Conservation (phyloP, 2,113 vertebrate species). For the Phoenicopterus ruber region DNA sequence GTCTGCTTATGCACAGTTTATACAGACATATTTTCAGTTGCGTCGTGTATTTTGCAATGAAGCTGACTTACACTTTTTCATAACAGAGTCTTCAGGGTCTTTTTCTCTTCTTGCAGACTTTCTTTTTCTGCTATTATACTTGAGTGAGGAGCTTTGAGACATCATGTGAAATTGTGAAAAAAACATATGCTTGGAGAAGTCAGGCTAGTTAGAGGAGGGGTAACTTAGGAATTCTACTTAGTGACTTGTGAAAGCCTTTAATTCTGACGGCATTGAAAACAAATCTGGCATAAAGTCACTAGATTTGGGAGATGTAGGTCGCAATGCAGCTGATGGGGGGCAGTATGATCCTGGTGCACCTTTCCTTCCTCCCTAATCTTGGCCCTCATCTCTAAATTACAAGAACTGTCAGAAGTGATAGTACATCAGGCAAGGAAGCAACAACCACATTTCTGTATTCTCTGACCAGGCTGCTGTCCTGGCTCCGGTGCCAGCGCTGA, state of each 20-base stretch:
- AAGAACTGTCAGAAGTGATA: neutral
- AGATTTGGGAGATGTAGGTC: neutral
- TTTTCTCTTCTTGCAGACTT: neutral
- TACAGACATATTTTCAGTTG: neutral
- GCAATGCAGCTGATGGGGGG: fast-evolving
- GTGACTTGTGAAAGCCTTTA: neutral
- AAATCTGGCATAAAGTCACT: neutral
- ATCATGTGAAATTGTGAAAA: neutral
- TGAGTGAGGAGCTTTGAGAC: neutral
- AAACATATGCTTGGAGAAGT: neutral
- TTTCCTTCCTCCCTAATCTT: neutral
- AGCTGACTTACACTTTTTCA: neutral
- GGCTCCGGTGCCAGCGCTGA: neutral
- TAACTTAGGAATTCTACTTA: neutral
- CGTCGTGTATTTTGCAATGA: neutral
- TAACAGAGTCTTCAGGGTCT: neutral
- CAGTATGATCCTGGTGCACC: neutral
- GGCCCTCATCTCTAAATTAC: neutral
- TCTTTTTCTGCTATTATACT: neutral
- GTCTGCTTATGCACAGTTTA: neutral
- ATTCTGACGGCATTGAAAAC: neutral
- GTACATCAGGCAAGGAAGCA: neutral
- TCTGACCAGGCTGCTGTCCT: neutral
- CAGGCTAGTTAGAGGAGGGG: neutral
- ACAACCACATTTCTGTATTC: neutral